Evolutionary conservation across 2,888 invertebrate genomes (phyloP), one percentile per base, ranked within the genome.

Genomic region (Scaptomyza tumidula): DNA sequence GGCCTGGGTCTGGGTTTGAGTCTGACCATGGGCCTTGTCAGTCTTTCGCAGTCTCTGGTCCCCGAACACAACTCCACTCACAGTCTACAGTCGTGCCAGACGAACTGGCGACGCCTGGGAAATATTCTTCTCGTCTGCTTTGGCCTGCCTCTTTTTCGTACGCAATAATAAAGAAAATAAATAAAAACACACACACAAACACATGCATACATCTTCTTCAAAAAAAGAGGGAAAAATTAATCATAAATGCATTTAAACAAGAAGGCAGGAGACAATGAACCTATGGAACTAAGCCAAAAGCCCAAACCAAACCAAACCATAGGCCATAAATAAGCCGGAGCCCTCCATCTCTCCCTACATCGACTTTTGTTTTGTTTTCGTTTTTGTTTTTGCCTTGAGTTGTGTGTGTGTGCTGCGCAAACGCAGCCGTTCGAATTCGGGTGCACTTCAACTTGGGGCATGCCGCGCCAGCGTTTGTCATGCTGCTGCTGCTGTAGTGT

Each of bases 21-120:
- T 35, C 24, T 37, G 45, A 31, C 45, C 35, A 48, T 57, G 53
- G 48, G 53, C 48, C 64, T 53, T 50, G 37, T 9, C 58, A 14
- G 49, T 55, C 45, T 33, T 27, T 24, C 14, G 3, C 31, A 24
- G 62, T 24, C n/a, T 31, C 69, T n/a, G 27, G 35, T 64, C 41
- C 43, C 68, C 33, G 24, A 44, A 9, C 45, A 35, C 49, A 39
- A 19, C 14, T 43, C 33, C 39, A 44, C 49, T 48, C 39, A 14
- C 67, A 50, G 64, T 35, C 60, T 35, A 27, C 37, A 80, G 86
- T 75, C 88, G 76, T 72, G 88, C 90, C 90, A 90, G 90, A 90
- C 90, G 90, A 75, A 77, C 87, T 90, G 90, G 90, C 90, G 90
- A 90, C 90, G 90, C 90, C 87, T 90, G 90, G 86, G 90, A 90